Evolutionary conservation across 2,113 vertebrate genomes (phyloP).

Genomic region (Xerus inauris): DNA sequence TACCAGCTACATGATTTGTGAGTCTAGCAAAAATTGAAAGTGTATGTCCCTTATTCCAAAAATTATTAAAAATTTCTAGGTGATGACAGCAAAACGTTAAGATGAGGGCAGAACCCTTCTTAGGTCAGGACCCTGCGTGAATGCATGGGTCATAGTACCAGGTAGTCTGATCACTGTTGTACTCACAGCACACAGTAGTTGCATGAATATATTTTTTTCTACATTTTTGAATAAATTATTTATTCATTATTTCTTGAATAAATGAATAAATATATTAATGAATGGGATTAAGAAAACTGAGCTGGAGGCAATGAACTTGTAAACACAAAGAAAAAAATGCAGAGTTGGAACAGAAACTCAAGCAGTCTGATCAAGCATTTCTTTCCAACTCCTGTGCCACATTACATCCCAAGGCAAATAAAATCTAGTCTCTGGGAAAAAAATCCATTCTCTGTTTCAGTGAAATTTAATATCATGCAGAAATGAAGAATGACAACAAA

Average conservation of each 20-base stretch:
- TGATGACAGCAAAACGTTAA: not conserved
- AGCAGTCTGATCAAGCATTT: not conserved
- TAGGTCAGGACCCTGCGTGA: not conserved
- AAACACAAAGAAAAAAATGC: not conserved
- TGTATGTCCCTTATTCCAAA: not conserved
- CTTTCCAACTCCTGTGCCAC: not conserved
- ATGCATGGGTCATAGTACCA: accelerated
- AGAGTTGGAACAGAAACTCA: not conserved
- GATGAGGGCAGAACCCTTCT: not conserved
- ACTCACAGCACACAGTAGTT: not conserved
- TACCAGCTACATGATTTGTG: not conserved
- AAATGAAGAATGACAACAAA: conserved; percentile 23
- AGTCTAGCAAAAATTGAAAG: not conserved
- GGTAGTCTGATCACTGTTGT: not conserved
- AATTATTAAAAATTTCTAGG: conserved; percentile 10
- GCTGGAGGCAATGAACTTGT: not conserved
- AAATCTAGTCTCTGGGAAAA: not conserved
- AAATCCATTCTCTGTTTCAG: not conserved
- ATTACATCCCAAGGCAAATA: not conserved
- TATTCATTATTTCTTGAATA: not conserved
- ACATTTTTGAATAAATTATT: not conserved
- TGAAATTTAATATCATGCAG: conserved; percentile 26
- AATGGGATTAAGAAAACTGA: conserved; percentile 16
- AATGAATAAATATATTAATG: conserved; percentile 10
- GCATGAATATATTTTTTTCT: not conserved